Base-by-base conservation (phyloP, 2,797 vertebrate genomes). In the Paramormyrops hopkinsi region DNA sequence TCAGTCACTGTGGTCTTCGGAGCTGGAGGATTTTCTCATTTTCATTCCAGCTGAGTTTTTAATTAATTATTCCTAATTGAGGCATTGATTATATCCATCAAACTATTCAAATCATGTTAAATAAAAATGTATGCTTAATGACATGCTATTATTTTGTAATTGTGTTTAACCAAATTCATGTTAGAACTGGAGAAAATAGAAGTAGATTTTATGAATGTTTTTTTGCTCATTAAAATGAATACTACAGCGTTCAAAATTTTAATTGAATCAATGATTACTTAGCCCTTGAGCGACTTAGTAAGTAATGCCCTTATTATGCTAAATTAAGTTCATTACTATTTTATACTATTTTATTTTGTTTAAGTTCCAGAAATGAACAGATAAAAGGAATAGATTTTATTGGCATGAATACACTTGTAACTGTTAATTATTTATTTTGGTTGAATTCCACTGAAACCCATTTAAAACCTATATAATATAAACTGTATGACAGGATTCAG, bases 191-290 rank as follows among this genome's bases (percentile, higher is more conserved):
- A 84, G 46, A 84, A 84, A 48, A 25, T 84, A 84, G 37, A 84
- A 84, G 82, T 84, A 84, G 82, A 84, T 84, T 48, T 48, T 84
- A 84, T 51, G 11, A 51, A 84, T 84, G 48, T 48, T 84, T 84
- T 84, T 51, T 84, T 84, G 44, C 82, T 84, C 48, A 25, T 84
- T 84, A 84, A 84, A 84, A 84, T 51, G 82, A 84, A 84, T 84
- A 48, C 44, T 50, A 84, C 82, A 84, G 37, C 44, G 48, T 84
- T 84, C 82, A 84, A 29, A 25, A 84, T 84, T 84, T 84, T 51
- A 84, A 51, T 84, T 84, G 48, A 84, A 84, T 84, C 82, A 84
- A 84, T 84, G 82, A 84, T 84, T 84, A 84, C 48, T 84, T 84
- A 84, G 82, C 82, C 82, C 82, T 84, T 84, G 44, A 84, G 48